phyloP scores from a whole-genome alignment of 2,888 invertebrate species.

The Cantharis rustica region DNA sequence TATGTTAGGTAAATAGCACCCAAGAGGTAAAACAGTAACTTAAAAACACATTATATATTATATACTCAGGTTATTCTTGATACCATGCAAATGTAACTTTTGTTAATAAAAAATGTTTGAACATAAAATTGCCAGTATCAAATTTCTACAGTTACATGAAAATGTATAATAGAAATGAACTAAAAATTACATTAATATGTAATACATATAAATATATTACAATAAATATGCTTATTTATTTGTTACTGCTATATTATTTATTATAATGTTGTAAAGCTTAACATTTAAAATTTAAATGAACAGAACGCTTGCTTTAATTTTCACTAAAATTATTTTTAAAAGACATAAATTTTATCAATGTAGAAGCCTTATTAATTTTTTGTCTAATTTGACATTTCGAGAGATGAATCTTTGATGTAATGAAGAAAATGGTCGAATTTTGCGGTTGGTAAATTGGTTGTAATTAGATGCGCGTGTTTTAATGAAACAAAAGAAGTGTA shows the following conservation, averaged over 20 bases:
- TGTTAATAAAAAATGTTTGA: not conserved
- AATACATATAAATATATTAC: not conserved
- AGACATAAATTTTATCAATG: constrained; percentile 30
- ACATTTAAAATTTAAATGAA: not conserved
- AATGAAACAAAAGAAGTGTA: constrained; percentile 33
- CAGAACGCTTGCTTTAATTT: not conserved
- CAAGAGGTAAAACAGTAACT: not conserved
- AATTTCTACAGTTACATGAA: not conserved
- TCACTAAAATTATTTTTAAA: not conserved
- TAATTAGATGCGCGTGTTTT: constrained; percentile 37
- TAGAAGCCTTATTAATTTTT: constrained; percentile 32
- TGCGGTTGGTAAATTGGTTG: constrained; percentile 22
- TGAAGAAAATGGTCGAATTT: constrained; percentile 29
- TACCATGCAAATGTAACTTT: not conserved
- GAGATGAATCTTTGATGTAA: constrained; percentile 33
- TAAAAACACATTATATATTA: not conserved
- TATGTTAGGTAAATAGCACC: not conserved
- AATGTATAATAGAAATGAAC: too few relatives aligned
- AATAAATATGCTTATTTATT: too few relatives aligned
- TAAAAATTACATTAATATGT: too few relatives aligned
- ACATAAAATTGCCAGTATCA: not conserved
- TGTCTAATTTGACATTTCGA: constrained; percentile 20
- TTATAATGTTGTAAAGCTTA: not conserved
- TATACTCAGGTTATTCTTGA: not conserved
- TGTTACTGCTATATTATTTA: too few relatives aligned